Base-by-base conservation (phyloP, 2,888 invertebrate genomes). In the Choreutis nemorana region DNA sequence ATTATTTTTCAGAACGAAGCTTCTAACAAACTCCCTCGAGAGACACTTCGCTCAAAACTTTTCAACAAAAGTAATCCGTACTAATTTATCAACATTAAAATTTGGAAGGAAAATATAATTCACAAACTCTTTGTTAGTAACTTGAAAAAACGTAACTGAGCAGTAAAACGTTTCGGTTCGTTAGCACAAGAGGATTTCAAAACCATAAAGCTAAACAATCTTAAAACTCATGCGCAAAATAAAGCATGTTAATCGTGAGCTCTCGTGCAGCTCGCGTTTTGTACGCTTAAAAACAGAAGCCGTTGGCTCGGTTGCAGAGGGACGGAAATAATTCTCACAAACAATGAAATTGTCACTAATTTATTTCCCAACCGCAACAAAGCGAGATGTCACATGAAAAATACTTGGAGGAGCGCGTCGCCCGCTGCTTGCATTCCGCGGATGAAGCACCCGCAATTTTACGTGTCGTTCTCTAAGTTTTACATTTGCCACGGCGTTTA, bases 321-420 rank as follows among this genome's bases (percentile, higher is more conserved):
- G 30, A 36, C 42, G 43, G 42, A 52, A 55, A 71, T 67, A 66
- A 73, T 73, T 71, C 62, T 59, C 58, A 48, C 68, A 71, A 72
- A 75, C 72, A 78, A 67, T 75, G 73, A 71, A 72, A 77, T 72
- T 71, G 77, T 77, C 68, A 73, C 71, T 77, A 75, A 78, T 78
- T 77, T 75, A 71, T 78, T 75, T 70, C 55, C 59, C 66, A 53
- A 68, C 75, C 73, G 51, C 72, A 72, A 75, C 77, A 78, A 77
- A 75, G 77, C 70, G 73, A 64, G 65, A 71, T 68, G 75, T 75
- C 77, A 65, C 72, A 58, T 75, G 77, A 78, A 77, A 78, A 77
- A 77, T 75, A 63, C 61, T 57, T 50, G 55, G 47, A 55, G 50
- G 60, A 44, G 51, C 44, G 48, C 45, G 62, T 58, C 61, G 58